These are phyloP conservation scores for Canis aureus DNA, from an alignment of 2,113 vertebrate genomes.

Conservation along the genomic window DNA sequence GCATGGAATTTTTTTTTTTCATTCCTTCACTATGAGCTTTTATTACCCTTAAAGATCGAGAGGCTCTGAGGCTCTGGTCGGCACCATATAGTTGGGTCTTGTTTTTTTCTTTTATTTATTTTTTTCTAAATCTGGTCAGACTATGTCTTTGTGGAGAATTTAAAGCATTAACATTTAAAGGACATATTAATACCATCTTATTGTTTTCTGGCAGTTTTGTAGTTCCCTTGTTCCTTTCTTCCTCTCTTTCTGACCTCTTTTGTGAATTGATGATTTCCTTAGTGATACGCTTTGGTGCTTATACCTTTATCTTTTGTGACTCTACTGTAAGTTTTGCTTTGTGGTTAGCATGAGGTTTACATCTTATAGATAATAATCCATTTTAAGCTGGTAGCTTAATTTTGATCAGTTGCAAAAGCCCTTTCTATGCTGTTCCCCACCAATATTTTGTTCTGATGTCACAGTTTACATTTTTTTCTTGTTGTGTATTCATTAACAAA, in stretches of 20 bases:
- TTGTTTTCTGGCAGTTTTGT: background rate
- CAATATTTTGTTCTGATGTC: background rate
- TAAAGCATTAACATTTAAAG: background rate
- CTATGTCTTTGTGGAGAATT: background rate
- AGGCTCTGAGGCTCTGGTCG: background rate
- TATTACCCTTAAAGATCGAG: background rate
- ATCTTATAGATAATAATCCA: background rate
- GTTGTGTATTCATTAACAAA: background rate
- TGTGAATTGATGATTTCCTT: background rate
- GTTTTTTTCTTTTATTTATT: background rate
- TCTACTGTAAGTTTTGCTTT: background rate
- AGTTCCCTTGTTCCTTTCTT: background rate
- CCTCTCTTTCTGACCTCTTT: background rate
- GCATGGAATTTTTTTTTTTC: background rate
- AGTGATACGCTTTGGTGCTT: background rate
- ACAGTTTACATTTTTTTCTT: background rate
- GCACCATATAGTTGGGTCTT: background rate
- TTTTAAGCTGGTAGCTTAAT: background rate
- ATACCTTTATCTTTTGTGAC: background rate
- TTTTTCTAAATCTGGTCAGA: background rate
- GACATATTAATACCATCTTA: background rate
- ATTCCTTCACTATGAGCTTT: background rate
- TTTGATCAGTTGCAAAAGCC: background rate
- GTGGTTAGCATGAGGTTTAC: background rate
- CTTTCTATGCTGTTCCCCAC: background rate